These are phyloP conservation scores for Drosophila sturtevanti DNA, from an alignment of 1,140 invertebrate species.

Conservation along the genomic window DNA sequence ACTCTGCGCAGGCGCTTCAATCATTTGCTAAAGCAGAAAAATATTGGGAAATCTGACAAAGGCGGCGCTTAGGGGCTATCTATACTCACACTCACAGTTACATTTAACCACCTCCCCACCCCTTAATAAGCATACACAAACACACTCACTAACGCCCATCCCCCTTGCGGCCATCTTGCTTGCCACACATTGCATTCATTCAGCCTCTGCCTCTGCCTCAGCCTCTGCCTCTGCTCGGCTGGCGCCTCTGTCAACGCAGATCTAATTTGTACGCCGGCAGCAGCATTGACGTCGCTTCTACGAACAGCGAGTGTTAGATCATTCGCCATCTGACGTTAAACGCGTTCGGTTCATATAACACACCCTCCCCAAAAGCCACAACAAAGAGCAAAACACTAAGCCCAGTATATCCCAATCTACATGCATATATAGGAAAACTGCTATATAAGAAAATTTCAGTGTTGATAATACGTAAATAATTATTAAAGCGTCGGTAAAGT, in stretches of 20 bases:
- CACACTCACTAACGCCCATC: constrained; percentile 35
- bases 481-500: neutral
- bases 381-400: neutral
- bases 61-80: constrained; percentile 69
- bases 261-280: constrained; percentile 43
- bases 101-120: neutral
- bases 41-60: constrained; percentile 73
- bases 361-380: constrained; percentile 13
- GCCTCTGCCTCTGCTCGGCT: constrained; percentile 20
- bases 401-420: neutral
- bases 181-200: constrained; percentile 29
- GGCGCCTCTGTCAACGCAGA: constrained; percentile 39
- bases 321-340: constrained; percentile 70
- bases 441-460: neutral
- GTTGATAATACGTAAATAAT: neutral
- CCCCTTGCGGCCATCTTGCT: constrained; percentile 58
- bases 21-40: constrained; percentile 27
- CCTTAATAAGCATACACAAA: neutral
- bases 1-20: constrained; percentile 58
- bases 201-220: constrained; percentile 30
- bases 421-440: neutral
- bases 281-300: constrained; percentile 57
- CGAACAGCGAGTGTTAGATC: constrained; percentile 62
- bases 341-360: constrained; percentile 70
- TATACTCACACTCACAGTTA: constrained; percentile 14